Conservation (phyloP, 2,797 vertebrate species). For the Uromys caudimaculatus region DNA sequence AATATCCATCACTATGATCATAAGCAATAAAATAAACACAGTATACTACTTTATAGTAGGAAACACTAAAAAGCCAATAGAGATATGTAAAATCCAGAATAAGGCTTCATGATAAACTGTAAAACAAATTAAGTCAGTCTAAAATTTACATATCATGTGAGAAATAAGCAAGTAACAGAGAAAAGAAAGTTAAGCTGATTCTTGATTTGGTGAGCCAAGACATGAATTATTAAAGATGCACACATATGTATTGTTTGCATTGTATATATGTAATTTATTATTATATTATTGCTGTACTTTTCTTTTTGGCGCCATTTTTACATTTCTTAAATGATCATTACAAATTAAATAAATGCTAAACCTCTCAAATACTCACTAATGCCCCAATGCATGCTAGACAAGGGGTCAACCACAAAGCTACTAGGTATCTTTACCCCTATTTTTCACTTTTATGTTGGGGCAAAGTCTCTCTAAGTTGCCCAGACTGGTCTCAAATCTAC, state of each 20-base stretch:
- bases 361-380: not conserved
- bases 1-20: not conserved
- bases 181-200: not conserved
- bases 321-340: not conserved
- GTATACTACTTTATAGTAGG: not conserved
- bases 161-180: not conserved
- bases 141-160: not conserved
- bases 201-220: not conserved
- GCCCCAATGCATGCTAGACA: not conserved
- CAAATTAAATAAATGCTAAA: constrained; percentile 14
- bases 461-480: not conserved
- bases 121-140: not conserved
- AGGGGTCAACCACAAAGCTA: not conserved
- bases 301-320: not conserved
- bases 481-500: not conserved
- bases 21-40: not conserved
- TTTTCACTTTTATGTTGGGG: not conserved
- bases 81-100: not conserved
- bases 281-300: not conserved
- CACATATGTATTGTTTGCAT: not conserved
- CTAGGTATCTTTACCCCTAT: not conserved
- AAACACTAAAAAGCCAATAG: not conserved
- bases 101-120: not conserved
- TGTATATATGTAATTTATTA: not conserved
- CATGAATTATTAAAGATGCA: not conserved